These are phyloP conservation scores for Ophion ventricosus DNA, from an alignment of 2,888 invertebrate species.

Conservation along the genomic window DNA sequence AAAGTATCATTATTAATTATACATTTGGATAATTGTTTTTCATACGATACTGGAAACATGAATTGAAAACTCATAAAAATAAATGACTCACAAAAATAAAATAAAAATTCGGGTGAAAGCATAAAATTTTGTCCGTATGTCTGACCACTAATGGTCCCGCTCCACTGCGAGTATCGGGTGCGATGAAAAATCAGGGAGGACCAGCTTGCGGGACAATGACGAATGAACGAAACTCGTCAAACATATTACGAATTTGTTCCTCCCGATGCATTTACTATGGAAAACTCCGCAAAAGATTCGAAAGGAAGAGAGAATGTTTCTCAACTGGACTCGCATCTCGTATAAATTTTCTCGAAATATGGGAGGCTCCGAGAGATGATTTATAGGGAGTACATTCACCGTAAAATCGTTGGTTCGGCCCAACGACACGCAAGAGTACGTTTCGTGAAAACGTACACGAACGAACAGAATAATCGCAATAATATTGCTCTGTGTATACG, in stretches of 20 bases:
- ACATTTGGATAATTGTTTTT: too few species aligned
- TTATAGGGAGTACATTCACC: slow-evolving; percentile 47
- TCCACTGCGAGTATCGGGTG: not conserved
- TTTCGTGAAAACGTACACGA: slow-evolving; percentile 12
- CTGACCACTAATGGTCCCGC: not conserved
- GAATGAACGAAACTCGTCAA: slow-evolving; percentile 34
- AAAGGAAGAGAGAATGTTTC: slow-evolving; percentile 45
- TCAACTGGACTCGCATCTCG: slow-evolving; percentile 40
- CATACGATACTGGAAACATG: too few species aligned
- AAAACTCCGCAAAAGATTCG: slow-evolving; percentile 46
- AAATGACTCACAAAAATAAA: not conserved
- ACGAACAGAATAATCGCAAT: not conserved
- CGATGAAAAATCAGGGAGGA: not conserved
- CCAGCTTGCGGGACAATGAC: not conserved
- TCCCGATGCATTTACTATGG: not conserved
- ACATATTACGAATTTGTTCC: slow-evolving; percentile 18
- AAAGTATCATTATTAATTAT: too few species aligned
- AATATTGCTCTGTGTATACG: not conserved
- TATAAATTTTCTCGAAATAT: slow-evolving; percentile 56
- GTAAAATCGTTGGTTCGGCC: slow-evolving; percentile 40
- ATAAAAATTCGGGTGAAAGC: not conserved
- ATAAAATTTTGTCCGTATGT: not conserved
- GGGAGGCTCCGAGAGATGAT: slow-evolving; percentile 35
- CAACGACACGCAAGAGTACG: slow-evolving; percentile 59
- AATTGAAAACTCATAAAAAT: too few species aligned